These are phyloP conservation scores for Coregonus ussuriensis DNA, from an alignment of 2,797 vertebrate species.

Conservation along the genomic window DNA sequence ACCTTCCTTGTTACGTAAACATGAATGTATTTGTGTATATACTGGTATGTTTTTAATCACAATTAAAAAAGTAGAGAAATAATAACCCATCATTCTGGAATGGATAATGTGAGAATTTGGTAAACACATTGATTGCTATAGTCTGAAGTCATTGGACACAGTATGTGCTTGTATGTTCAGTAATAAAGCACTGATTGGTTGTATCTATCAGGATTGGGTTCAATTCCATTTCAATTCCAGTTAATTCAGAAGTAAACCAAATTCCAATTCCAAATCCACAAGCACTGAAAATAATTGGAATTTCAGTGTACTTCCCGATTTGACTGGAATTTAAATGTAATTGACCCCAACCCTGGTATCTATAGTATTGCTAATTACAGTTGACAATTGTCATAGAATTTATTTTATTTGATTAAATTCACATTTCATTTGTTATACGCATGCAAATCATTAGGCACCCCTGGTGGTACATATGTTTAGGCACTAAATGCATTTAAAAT, in stretches of 20 bases:
- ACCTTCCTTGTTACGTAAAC: constrained; percentile 75
- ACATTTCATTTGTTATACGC: too few species aligned
- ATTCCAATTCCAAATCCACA: too few species aligned
- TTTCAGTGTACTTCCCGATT: too few species aligned
- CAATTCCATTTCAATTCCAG: background rate
- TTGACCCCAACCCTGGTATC: constrained; percentile 18
- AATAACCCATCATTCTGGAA: constrained; percentile 78
- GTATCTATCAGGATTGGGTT: constrained; percentile 45
- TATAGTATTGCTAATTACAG: constrained; percentile 45
- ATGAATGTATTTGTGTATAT: constrained; percentile 82
- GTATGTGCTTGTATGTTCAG: constrained; percentile 57
- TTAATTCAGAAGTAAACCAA: constrained; percentile 11
- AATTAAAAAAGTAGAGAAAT: constrained; percentile 75
- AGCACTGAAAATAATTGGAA: too few species aligned
- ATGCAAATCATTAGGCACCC: too few species aligned
- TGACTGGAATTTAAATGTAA: too few species aligned
- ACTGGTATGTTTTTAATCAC: constrained; percentile 81
- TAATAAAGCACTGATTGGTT: constrained; percentile 56
- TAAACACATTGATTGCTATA: constrained; percentile 46
- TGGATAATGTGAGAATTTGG: constrained; percentile 63
- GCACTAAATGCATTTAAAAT: too few species aligned
- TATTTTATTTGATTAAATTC: too few species aligned
- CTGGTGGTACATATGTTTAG: too few species aligned
- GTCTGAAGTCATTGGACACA: constrained; percentile 30
- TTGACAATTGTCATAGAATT: constrained; percentile 32